Percentiles rank a stretch among this genome's conserved stretches.
Conservation (phyloP, 92 coral and sea anemone genomes). For the Umimayanthus chanpuru region DNA sequence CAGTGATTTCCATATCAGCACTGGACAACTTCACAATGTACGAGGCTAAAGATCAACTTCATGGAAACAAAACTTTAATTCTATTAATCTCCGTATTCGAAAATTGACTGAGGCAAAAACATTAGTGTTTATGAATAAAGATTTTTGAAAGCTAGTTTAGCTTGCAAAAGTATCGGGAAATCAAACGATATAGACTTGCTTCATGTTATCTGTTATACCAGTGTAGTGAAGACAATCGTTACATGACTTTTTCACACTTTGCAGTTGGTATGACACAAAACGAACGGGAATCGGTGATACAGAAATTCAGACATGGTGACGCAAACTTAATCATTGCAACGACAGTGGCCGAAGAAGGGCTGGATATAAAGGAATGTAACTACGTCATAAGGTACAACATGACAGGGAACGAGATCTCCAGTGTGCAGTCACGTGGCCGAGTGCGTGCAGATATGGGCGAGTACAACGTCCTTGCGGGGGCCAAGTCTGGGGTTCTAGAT, state of each 20-base stretch:
- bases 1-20: too few species aligned
- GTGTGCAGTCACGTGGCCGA: slow-evolving; percentile 96
- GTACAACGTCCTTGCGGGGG: slow-evolving; percentile 76
- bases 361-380: slow-evolving; percentile 87
- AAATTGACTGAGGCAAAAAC: too few species aligned
- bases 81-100: too few species aligned
- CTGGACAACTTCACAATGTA: too few species aligned
- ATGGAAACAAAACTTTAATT: too few species aligned
- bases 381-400: slow-evolving; percentile 94
- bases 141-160: too few species aligned
- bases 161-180: too few species aligned
- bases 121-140: too few species aligned
- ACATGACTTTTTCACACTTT: not conserved
- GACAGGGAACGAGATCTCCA: slow-evolving; percentile 98
- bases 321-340: slow-evolving; percentile 91
- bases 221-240: too few species aligned
- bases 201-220: too few species aligned
- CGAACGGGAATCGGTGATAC: slow-evolving; percentile 80
- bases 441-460: slow-evolving; percentile 75
- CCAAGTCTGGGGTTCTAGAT: slow-evolving; percentile 68
- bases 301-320: slow-evolving; percentile 80
- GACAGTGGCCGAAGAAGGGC: slow-evolving; percentile 91
- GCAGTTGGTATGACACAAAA: slow-evolving; percentile 93
- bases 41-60: too few species aligned
- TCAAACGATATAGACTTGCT: too few species aligned